These are phyloP conservation scores for Petrosia ficiformis DNA, from an alignment of 37 sponge, comb jelly and placozoan species.

Conservation along the genomic window DNA sequence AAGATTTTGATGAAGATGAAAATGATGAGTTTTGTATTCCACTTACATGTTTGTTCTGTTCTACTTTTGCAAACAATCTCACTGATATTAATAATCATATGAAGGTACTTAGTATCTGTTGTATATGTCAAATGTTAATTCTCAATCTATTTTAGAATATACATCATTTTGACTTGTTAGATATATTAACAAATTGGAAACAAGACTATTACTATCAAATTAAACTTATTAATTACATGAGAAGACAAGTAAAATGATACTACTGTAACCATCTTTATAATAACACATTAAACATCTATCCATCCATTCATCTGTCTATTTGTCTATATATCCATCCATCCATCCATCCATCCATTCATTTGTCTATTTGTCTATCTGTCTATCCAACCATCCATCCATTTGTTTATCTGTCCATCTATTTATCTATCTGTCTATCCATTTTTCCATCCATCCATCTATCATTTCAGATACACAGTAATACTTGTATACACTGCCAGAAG, in stretches of 20 bases:
- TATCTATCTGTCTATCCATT: too few relatives aligned
- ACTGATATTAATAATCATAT: constrained; percentile 35
- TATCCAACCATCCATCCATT: too few relatives aligned
- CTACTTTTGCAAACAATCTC: background rate
- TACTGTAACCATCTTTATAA: background rate
- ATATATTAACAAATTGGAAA: background rate
- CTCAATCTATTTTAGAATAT: constrained; percentile 3
- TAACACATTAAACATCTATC: too few relatives aligned
- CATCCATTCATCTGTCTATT: too few relatives aligned
- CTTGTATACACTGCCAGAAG: constrained; percentile 25
- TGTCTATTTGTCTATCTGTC: too few relatives aligned
- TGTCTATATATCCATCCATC: too few relatives aligned
- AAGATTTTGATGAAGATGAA: background rate
- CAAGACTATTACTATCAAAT: constrained; percentile 68
- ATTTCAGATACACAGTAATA: constrained; percentile 8
- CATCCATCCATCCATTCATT: too few relatives aligned
- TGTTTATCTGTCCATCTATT: too few relatives aligned
- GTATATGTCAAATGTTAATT: background rate
- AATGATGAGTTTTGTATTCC: too few relatives aligned
- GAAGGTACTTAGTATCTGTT: background rate
- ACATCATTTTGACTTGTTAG: constrained; percentile 46
- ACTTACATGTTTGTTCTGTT: constrained; percentile 75
- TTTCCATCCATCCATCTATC: too few relatives aligned
- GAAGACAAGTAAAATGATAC: constrained; percentile 45
- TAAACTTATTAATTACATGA: constrained; percentile 73